Base-by-base conservation (phyloP, 1,140 invertebrate species). In the Calosoma granatense region DNA sequence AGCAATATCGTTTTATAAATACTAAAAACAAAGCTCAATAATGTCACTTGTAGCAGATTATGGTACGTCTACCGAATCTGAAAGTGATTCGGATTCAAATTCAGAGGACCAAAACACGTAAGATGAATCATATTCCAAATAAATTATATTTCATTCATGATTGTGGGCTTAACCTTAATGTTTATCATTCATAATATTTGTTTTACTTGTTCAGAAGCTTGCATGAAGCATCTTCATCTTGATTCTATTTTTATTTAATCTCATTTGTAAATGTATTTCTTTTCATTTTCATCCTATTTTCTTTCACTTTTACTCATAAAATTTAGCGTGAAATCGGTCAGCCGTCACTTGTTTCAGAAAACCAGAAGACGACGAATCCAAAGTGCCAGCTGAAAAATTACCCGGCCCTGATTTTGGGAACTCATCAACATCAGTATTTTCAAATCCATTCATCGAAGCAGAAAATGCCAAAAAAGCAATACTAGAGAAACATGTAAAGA, bases 401-500 rank as follows among this genome's bases (percentile, higher is more conserved):
- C 78, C 78, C 0, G 74, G 72, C 15, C 78, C 78, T 11, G 73
- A 74, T 47, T 80, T 80, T 61, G 71, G 75, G 59, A 68, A 67
- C 23, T 63, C 66, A 56, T 69, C 75, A 63, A 78, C 76, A 54
- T 88, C 85, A 1, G 91, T 95, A 2, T 96, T 95, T 72, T 83
- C 80, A 20, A 96, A 94, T 79, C 90, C 90, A 12, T 96, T 90
- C 71, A 79, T 85, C n/a, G 83, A 88, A 69, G 91, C 86, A n/a
- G 92, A 94, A 69, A 81, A 85, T 65, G 87, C 87, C 2, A 90
- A 94, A 68, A 84, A 85, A 56, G 88, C 88, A 1, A 86, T 92
- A 53, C 72, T 95, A 11, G 90, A 96, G 67, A 93, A 92, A 65
- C 93, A 96, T 72, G 93, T 96, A 0, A 94, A 94, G 80, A 92